These are phyloP conservation scores for Nyctibius grandis DNA, from an alignment of 2,797 vertebrate genomes.

Conservation along the genomic window DNA sequence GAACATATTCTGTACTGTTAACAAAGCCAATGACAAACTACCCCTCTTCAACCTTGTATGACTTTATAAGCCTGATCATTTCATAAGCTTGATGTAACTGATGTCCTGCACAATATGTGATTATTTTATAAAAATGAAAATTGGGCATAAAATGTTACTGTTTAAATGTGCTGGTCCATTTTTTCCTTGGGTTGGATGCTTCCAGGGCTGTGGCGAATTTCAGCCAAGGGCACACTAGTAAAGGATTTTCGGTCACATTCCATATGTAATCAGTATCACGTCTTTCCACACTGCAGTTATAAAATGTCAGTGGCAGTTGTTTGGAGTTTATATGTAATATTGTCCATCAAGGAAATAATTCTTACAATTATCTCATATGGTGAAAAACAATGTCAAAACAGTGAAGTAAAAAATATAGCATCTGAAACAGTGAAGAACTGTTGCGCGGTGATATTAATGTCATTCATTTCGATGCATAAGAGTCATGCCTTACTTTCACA, in stretches of 20 bases:
- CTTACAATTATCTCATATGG: not conserved
- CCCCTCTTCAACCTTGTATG: not conserved
- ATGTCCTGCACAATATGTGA: not conserved
- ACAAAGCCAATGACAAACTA: not conserved
- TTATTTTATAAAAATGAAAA: not conserved
- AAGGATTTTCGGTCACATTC: not conserved
- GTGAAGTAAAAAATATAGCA: not conserved
- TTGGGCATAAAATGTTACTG: not conserved
- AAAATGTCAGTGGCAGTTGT: not conserved
- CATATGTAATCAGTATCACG: accelerated
- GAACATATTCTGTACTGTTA: not conserved
- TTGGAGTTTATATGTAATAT: not conserved
- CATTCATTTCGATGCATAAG: not conserved
- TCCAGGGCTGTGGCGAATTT: not conserved
- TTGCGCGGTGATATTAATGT: not conserved
- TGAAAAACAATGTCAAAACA: not conserved
- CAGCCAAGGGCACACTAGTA: not conserved
- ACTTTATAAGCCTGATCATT: not conserved
- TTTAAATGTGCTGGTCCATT: not conserved
- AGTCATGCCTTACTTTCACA: not conserved
- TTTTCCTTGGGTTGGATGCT: not conserved
- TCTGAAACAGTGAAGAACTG: not conserved
- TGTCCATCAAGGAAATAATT: not conserved
- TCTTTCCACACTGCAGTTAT: not conserved
- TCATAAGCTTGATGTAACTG: not conserved